A percentile compares a stretch with the other conserved stretches of the same genome.
Conservation (phyloP, 2,888 invertebrate genomes). For the Apantesis nais region DNA sequence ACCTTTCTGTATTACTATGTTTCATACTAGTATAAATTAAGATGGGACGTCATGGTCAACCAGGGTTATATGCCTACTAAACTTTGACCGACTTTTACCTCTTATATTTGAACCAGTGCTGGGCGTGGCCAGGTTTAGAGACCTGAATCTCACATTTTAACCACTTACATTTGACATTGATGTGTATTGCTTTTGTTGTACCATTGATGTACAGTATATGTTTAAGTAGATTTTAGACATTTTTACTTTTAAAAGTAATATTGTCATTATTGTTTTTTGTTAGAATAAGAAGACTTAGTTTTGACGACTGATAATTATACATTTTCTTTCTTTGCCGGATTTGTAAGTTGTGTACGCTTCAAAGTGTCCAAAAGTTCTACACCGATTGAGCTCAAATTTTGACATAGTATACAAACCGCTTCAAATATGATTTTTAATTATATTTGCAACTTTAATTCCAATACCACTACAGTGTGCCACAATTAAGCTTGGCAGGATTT, state of each 20-base stretch:
- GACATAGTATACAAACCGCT: neutral
- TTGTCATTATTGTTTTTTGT: neutral
- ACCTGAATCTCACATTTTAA: neutral
- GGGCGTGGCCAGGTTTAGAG: neutral
- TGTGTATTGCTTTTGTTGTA: conserved; percentile 1
- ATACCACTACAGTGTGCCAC: neutral
- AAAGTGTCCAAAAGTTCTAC: neutral
- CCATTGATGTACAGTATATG: neutral
- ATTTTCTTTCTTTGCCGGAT: neutral
- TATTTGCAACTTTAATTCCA: neutral
- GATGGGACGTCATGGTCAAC: neutral
- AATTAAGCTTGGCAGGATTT: neutral
- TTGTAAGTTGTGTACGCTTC: neutral
- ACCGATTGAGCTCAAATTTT: neutral
- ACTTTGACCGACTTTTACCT: neutral
- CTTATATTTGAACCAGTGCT: neutral
- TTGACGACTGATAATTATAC: neutral
- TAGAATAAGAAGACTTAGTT: neutral
- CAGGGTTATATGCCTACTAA: neutral
- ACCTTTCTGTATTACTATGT: neutral
- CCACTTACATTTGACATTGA: conserved; percentile 2
- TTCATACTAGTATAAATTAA: neutral
- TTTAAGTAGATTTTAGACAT: neutral
- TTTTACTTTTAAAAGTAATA: conserved; percentile 2
- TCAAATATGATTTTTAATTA: neutral